Conservation (phyloP, 2,797 vertebrate genomes). For the Buceros bicornis region DNA sequence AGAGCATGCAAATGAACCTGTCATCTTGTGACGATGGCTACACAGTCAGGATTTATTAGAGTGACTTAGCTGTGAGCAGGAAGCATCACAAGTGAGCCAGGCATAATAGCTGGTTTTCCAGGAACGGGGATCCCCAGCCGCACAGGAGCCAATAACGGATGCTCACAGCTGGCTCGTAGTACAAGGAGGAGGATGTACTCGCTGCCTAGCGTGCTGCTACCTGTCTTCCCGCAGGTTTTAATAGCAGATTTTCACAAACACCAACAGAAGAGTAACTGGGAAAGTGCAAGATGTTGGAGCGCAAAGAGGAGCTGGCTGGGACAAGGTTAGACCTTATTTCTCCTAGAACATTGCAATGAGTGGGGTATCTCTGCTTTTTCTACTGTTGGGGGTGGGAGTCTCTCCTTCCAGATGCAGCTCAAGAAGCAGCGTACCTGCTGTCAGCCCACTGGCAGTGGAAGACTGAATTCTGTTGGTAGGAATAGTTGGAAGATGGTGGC, state of each 20-base stretch:
- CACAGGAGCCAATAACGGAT: background rate
- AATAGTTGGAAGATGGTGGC: background rate
- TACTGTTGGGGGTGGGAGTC: background rate
- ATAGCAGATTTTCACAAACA: background rate
- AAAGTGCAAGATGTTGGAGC: background rate
- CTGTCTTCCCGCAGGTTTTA: background rate
- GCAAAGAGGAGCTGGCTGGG: background rate
- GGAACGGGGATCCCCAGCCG: background rate
- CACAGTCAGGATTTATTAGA: rapidly evolving
- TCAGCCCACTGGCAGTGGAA: background rate
- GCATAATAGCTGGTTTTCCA: background rate
- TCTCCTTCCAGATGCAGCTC: background rate
- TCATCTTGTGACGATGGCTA: background rate
- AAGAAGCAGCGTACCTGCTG: background rate
- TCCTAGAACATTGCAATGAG: background rate
- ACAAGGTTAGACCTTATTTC: background rate
- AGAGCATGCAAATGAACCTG: background rate
- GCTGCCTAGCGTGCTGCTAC: background rate
- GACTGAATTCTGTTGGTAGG: background rate
- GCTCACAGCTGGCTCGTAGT: background rate
- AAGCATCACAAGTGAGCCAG: background rate
- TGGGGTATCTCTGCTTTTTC: background rate
- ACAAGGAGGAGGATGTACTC: background rate
- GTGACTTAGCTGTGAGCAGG: background rate
- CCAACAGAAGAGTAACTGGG: background rate